Evolutionary conservation across 2,797 vertebrate species (phyloP), one percentile per base, ranked within the genome.

Genomic region (Labroides dimidiatus): DNA sequence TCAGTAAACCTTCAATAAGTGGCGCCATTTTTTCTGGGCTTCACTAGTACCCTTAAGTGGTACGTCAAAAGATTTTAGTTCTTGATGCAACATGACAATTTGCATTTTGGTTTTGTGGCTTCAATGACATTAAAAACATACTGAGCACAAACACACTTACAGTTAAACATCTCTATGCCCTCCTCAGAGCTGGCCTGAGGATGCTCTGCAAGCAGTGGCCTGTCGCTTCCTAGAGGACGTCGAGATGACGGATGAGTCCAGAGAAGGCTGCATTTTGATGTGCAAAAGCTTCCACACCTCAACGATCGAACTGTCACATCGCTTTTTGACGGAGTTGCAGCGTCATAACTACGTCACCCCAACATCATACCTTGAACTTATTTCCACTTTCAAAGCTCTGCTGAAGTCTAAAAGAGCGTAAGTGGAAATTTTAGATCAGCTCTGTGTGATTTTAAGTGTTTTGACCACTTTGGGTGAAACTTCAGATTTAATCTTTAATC

Each of bases 341-440:
- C 94, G 96, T 52, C 87, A 94, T 84, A 98, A 97, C 82, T 98
- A 98, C 37, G 97, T 98, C 78, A 98, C 96, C 19, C 96, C 96
- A 33, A 97, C 96, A 49, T 98, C 97, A 9, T 98, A 97, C 75
- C 86, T 98, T 72, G 96, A 98, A 84, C 93, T 98, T 66, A 97
- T 98, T 84, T 97, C 94, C 21, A 98, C 96, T 75, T 97, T 96
- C 87, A 97, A 97, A 89, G 58, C 86, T 23, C 86, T 98, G 64
- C 88, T 98, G 82, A 82, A 94, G 72, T 94, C 89, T 58, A 96
- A 95, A 80, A 92, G 95, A 93, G 80, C 65, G 96, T 97, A 93
- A 95, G 94, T 8, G 15, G 13, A 9, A 3, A 49, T 50, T 53
- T 19, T 30, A 37, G 1, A 24, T 52, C 7, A 21, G 19, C 17